Evolutionary conservation across 2,797 vertebrate species (phyloP), one percentile per base, ranked within the genome.

Genomic region (Helicolenus hilgendorfi): DNA sequence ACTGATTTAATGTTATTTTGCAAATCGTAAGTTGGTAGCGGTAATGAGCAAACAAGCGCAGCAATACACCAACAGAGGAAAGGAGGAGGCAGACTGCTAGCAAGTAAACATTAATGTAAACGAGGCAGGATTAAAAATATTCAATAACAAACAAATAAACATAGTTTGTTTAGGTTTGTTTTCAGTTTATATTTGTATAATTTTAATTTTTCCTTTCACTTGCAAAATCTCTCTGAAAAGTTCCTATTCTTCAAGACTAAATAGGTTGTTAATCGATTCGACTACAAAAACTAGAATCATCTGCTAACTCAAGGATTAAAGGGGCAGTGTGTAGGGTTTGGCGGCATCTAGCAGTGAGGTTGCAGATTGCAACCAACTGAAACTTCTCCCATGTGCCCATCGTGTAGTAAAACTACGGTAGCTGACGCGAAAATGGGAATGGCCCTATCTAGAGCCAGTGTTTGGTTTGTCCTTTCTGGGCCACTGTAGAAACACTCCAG

Each of bases 351-450:
- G 45, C 18, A 9, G 18, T 20, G 45, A 49, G 45, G 45, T 1
- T 49, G 45, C 45, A 49, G 45, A 20, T 49, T 49, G 18, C 45
- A 49, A 20, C 45, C 0, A 49, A 49, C 18, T 49, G 45, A 49
- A 20, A 49, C 45, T 49, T 20, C 45, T 20, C 18, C 45, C 45
- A 2, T 20, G 18, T 20, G 45, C 18, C 18, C 20, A 49, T 18
- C 1, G 41, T 18, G 15, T 8, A 45, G 15, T 5, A 18, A 3
- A 49, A 49, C 45, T 49, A 49, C 0, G 1, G 18, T 49, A 18
- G 18, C 45, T 0, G 45, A 49, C 0, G 18, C 18, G 0, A 20
- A 49, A 49, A 49, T 49, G 45, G 18, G 45, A 49, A 1, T 20
- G 45, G 18, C 45, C 45, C 18, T 49, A 49, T 0, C 18, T 49